These are phyloP conservation scores for Dasyornis broadbenti DNA, from an alignment of 2,113 vertebrate species.

Conservation along the genomic window DNA sequence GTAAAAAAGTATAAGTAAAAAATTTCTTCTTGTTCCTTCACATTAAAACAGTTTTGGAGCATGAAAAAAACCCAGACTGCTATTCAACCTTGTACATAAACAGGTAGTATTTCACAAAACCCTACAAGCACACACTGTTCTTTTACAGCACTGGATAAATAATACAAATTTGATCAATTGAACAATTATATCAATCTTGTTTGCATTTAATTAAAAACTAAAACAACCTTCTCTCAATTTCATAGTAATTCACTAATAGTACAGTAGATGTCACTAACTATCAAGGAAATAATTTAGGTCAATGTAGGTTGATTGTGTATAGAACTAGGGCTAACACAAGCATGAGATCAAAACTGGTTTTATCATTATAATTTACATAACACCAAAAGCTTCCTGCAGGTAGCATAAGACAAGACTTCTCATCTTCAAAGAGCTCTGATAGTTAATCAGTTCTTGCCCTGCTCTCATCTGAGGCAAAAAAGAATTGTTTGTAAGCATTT, in stretches of 20 bases:
- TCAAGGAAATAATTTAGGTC: conserved; percentile 49
- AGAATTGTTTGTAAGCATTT: neutral
- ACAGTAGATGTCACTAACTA: conserved; percentile 73
- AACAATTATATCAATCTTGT: neutral
- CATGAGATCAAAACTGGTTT: neutral
- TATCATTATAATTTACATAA: neutral
- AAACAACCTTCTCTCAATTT: neutral
- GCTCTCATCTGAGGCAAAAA: neutral
- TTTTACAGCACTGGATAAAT: neutral
- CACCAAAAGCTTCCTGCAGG: neutral
- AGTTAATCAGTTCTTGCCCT: neutral
- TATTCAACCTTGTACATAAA: neutral
- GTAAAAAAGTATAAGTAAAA: neutral
- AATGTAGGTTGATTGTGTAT: neutral
- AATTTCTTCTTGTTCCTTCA: neutral
- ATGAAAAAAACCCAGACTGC: neutral
- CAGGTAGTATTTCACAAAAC: neutral
- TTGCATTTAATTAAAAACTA: neutral
- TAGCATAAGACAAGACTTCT: neutral
- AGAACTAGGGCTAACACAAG: neutral
- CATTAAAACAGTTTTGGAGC: neutral
- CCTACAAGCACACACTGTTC: neutral
- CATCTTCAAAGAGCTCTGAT: neutral
- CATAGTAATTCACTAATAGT: conserved; percentile 41
- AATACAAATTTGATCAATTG: neutral